Evolutionary conservation across 2,113 vertebrate genomes (phyloP), one percentile per base, ranked within the genome.

Genomic region (Romanogobio albipinnatus): DNA sequence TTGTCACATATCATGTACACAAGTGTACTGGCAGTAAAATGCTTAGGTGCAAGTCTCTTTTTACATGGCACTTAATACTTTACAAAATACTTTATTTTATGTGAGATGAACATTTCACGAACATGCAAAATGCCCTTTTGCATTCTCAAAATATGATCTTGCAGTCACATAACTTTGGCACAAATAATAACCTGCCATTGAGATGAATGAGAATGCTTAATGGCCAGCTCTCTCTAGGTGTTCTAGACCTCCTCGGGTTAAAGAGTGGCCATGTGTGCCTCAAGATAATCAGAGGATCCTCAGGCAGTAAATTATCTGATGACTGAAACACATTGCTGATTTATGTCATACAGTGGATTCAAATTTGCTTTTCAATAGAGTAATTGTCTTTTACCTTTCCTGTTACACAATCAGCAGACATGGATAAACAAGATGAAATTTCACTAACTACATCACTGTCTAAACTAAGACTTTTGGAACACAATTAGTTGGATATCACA

Each of bases 251-350:
- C 49, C 47, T 14, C 4, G 0, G 49, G 15, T 29, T 53, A 76
- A 53, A 47, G 0, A n/a, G 1, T 33, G 29, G 15, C 74, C 26
- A 56, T 76, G 26, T 45, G 56, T 49, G 9, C 7, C 58, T 81
- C 4, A 19, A 81, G n/a, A 81, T 81, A 81, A 66, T 81, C 43
- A 66, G 39, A 81, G 9, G n/a, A 73, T 62, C 59, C 43, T 64
- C 77, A 62, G 39, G 43, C 39, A 80, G 24, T 66, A 62, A 24
- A 66, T 81, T 33, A 22, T 66, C 43, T 61, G 22, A 61, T 78
- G 22, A 36, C 11, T 59, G 53, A 43, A 66, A 80, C 59, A 26
- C 17, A 45, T 29, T 29, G 13, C 15, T 78, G 17, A 59, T 24
- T 61, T 78, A 39, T 78, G 76, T n/a, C 59, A 71, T 43, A 19